Percentiles rank a stretch among this genome's conserved stretches.
These are phyloP conservation scores for Solen grandis DNA, from an alignment of 1,140 invertebrate species.

Conservation along the genomic window DNA sequence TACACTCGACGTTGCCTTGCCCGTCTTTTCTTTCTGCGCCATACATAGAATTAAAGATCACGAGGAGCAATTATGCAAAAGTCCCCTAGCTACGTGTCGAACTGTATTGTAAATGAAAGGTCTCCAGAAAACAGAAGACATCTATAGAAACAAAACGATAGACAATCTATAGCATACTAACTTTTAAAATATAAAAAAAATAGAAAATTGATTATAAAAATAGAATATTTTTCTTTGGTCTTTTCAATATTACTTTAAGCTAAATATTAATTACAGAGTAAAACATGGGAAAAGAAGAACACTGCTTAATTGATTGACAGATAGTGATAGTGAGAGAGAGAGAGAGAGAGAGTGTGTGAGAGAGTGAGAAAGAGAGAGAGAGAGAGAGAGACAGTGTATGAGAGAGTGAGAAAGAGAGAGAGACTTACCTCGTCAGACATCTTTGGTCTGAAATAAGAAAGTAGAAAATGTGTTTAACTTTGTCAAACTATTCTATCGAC, in stretches of 20 bases:
- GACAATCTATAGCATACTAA: neutral
- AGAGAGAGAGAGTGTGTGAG: neutral
- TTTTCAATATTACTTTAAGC: too few species aligned
- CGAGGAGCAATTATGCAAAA: neutral
- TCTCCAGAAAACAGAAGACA: neutral
- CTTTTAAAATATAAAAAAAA: neutral
- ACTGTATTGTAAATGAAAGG: neutral
- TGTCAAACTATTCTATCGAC: neutral
- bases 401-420: neutral
- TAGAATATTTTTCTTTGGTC: neutral
- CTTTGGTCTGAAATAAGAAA: slow-evolving; percentile 37
- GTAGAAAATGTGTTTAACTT: neutral
- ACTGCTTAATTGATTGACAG: neutral
- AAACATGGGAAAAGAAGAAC: neutral
- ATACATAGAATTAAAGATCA: slow-evolving; percentile 21
- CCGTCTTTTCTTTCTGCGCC: slow-evolving; percentile 64
- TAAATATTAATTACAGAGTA: neutral
- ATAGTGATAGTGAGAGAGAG: neutral
- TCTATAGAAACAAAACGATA: neutral
- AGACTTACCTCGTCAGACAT: slow-evolving; percentile 52
- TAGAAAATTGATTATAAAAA: neutral
- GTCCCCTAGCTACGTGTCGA: neutral
- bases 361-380: neutral
- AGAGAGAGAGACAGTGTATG: neutral
- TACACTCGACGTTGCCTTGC: slow-evolving; percentile 77